Base-by-base conservation (phyloP, 2,113 vertebrate species). In the Salvelinus sp. region DNA sequence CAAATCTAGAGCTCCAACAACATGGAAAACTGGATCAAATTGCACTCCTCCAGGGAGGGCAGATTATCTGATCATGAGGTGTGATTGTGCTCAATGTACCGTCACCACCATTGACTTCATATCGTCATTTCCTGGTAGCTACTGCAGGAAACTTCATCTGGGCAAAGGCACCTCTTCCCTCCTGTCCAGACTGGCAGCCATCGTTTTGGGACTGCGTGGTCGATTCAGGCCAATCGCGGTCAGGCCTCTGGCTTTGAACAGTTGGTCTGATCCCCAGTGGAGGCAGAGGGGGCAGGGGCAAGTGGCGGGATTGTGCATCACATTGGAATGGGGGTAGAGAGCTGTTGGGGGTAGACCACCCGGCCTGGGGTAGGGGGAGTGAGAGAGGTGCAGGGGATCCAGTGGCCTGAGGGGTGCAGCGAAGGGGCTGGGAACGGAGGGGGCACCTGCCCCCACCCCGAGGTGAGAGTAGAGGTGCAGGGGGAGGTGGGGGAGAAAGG, bases 221-320 rank as follows among this genome's bases (percentile, higher is more conserved):
- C 67, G 80, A 79, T 69, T 84, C 65, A 82, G 47, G 64, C 84
- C 85, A 47, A 87, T 65, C 25, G 54, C 62, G 12, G 65, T 54
- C 65, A 80, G 88, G 66, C 77, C 82, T 76, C 86, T 76, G 33
- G 74, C 78, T 74, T 91, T 92, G 23, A 83, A 78, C 60, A 90
- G 77, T 5, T 90, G 88, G 18, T 92, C 91, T 69, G 85, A 58
- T 60, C 86, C 85, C 91, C 90, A 90, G 68, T 90, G 88, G n/a
- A 89, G 75, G 68, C 92, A 93, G 3, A 91, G 78, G 6, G 88
- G 82, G 25, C 92, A 93, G 48, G 86, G 85, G 23, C 92, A 92
- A 25, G 89, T 77, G 6, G 87, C 22, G 0, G 90, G 85, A 57
- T 92, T 90, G 76, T 88, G 88, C 83, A 86, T 3, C 16, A 81